phyloP scores from a whole-genome alignment of 2,797 vertebrate genomes.

The Macropodus opercularis region DNA sequence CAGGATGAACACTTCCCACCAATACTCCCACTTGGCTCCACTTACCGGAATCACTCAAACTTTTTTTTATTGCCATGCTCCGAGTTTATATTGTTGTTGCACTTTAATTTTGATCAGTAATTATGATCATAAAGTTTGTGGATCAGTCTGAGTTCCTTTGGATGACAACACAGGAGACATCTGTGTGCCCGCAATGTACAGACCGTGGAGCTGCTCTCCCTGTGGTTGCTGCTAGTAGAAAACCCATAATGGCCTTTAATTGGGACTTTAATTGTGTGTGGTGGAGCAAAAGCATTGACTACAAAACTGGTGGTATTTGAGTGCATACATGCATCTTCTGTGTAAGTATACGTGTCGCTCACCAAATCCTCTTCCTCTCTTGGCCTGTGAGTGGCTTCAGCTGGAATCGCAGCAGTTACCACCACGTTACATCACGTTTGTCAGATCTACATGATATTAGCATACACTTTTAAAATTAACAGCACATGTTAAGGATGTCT shows the following conservation, averaged over 20 bases:
- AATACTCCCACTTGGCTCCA: conserved; percentile 63
- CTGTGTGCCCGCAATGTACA: conserved; percentile 75
- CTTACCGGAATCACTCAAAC: conserved; percentile 69
- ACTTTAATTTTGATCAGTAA: conserved; percentile 81
- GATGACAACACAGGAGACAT: conserved; percentile 80
- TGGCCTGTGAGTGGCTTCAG: conserved; percentile 39
- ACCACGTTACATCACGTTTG: conserved; percentile 41
- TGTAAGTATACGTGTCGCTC: conserved; percentile 72
- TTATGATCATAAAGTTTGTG: conserved; percentile 80
- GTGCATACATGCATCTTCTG: conserved; percentile 76
- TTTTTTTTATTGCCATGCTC: conserved; percentile 67
- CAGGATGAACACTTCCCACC: conserved; percentile 50
- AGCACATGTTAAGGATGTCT: conserved; percentile 33
- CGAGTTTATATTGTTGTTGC: conserved; percentile 72
- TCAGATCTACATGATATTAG: conserved; percentile 29
- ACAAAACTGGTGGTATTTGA: conserved; percentile 80
- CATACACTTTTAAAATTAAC: conserved; percentile 54
- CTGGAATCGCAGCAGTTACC: conserved; percentile 28
- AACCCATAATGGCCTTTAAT: conserved; percentile 84
- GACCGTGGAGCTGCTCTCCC: conserved; percentile 67
- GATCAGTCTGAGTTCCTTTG: conserved; percentile 78
- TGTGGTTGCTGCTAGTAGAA: conserved; percentile 76
- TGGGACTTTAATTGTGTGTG: conserved; percentile 83
- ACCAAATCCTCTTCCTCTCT: conserved; percentile 64
- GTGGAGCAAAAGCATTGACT: conserved; percentile 78